phyloP scores from a whole-genome alignment of 1,140 invertebrate species.

The Caerostris darwini region DNA sequence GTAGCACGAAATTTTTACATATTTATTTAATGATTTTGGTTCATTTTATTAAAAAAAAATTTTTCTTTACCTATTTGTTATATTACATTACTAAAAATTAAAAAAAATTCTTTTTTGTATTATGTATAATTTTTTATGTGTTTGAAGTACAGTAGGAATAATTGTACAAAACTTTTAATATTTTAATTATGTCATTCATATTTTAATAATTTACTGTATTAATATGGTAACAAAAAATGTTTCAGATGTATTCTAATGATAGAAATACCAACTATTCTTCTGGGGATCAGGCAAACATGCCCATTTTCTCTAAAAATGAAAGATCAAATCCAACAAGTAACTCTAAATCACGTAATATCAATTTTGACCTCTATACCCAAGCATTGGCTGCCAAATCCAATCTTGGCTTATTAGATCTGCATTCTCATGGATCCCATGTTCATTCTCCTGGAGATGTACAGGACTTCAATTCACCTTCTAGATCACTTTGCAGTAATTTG shows the following conservation, averaged over 20 bases:
- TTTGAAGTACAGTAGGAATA: too few relatives aligned
- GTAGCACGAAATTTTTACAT: too few relatives aligned
- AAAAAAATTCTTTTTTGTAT: too few relatives aligned
- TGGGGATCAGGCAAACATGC: neutral
- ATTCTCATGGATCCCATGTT: neutral
- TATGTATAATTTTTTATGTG: too few relatives aligned
- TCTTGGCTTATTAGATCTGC: conserved; percentile 57
- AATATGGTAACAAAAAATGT: neutral
- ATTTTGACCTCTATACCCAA: conserved; percentile 45
- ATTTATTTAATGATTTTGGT: too few relatives aligned
- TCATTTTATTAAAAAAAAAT: too few relatives aligned
- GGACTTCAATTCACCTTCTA: neutral
- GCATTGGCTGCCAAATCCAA: conserved; percentile 60
- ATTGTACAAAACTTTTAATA: too few relatives aligned
- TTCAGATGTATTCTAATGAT: neutral
- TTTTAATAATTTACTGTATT: too few relatives aligned
- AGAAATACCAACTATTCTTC: neutral
- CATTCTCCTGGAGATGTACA: neutral
- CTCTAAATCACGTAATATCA: conserved; percentile 11
- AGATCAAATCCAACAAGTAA: neutral
- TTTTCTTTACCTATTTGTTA: too few relatives aligned
- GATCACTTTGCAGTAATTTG: neutral
- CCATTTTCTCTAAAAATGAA: neutral
- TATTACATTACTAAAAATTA: too few relatives aligned
- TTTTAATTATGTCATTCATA: too few relatives aligned